Conservation (phyloP, 2,888 invertebrate genomes). For the Lydus trimaculatus region DNA sequence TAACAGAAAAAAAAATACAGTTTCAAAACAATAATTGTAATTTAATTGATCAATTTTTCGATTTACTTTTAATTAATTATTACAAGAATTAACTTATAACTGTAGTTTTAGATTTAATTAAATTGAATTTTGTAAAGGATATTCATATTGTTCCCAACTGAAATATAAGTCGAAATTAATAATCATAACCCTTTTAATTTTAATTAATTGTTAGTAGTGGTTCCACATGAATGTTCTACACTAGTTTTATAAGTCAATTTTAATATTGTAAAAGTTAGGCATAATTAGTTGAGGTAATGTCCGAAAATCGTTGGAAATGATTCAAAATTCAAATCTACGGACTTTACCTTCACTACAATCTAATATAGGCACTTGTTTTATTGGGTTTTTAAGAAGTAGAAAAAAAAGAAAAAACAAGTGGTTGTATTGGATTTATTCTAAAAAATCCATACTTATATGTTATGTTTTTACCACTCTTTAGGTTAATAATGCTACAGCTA, state of each 20-base stretch:
- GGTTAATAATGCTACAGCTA: constrained; percentile 99
- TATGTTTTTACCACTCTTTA: constrained; percentile 61
- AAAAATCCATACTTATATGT: constrained; percentile 33
- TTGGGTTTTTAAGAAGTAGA: not conserved
- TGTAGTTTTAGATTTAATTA: not conserved
- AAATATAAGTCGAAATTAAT: not conserved
- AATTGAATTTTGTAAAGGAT: not conserved
- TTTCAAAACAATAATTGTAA: not conserved
- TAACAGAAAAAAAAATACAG: not conserved
- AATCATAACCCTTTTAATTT: not conserved
- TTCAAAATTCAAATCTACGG: not conserved
- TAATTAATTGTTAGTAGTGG: not conserved
- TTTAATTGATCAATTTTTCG: not conserved
- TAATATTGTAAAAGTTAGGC: constrained; percentile 20
- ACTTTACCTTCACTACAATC: constrained; percentile 34
- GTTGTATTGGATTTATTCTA: constrained; percentile 47
- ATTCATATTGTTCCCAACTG: not conserved
- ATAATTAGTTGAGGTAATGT: not conserved
- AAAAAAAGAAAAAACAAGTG: constrained; percentile 42
- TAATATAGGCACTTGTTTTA: constrained; percentile 48
- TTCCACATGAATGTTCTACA: not conserved
- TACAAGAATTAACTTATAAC: not conserved
- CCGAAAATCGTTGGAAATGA: constrained; percentile 8
- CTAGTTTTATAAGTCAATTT: not conserved
- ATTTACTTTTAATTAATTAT: too few species aligned